A percentile compares a stretch with the other conserved stretches of the same genome.
Conservation (phyloP, 2,888 invertebrate species). For the Hirtodrosophila trivittata region DNA sequence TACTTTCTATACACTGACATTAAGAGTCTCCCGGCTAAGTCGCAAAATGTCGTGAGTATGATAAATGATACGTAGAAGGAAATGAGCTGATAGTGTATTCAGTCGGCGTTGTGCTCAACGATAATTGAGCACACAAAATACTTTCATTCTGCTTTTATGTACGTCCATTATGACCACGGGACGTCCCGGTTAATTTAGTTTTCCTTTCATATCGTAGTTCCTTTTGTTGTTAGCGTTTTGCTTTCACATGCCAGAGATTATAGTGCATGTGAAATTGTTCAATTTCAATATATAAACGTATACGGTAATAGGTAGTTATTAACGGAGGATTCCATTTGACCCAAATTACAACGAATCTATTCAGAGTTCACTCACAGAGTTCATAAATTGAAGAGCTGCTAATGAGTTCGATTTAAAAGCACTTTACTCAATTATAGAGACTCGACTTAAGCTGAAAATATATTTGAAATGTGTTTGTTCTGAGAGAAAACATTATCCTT, state of each 20-base stretch:
- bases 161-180: conserved; percentile 35
- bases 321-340: background rate
- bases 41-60: too few relatives aligned
- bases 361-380: background rate
- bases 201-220: conserved; percentile 39
- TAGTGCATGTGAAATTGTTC: conserved; percentile 58
- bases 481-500: conserved; percentile 2
- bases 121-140: conserved; percentile 6
- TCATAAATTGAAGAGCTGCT: too few relatives aligned
- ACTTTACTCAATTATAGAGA: too few relatives aligned
- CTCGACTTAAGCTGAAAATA: too few relatives aligned
- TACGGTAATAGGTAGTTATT: conserved; percentile 23
- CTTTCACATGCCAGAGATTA: conserved; percentile 30
- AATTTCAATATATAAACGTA: conserved; percentile 42
- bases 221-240: conserved; percentile 42
- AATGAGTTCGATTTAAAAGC: too few relatives aligned
- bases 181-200: conserved; percentile 31
- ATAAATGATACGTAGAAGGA: too few relatives aligned
- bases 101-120: background rate
- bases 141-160: conserved; percentile 24
- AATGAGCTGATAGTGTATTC: conserved; percentile 38
- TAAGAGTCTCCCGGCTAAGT: too few relatives aligned
- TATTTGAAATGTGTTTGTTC: too few relatives aligned
- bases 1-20: too few relatives aligned
- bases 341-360: background rate